Evolutionary conservation across 2,113 vertebrate genomes (phyloP).

Genomic region (Hystrix brachyura): DNA sequence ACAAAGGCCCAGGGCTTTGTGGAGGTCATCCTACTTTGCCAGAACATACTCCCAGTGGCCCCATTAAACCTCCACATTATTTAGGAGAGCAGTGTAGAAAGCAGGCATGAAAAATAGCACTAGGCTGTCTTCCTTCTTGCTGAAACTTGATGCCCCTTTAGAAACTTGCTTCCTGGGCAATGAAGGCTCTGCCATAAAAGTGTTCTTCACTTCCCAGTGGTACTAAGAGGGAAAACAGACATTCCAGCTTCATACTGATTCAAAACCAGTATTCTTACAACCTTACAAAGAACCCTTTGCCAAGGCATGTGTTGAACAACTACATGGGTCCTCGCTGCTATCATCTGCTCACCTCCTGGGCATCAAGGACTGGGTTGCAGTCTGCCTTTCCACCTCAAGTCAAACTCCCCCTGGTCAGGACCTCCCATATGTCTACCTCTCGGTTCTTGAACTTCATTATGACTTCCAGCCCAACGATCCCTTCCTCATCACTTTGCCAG

Average conservation of each 20-base stretch:
- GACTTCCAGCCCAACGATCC: neutral
- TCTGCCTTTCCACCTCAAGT: constrained; percentile 19
- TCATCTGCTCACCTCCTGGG: neutral
- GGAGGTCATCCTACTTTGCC: neutral
- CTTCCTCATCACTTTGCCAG: neutral
- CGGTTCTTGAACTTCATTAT: constrained; percentile 9
- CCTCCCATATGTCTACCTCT: neutral
- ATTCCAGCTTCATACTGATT: neutral
- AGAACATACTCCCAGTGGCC: neutral
- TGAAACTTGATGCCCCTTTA: constrained; percentile 53
- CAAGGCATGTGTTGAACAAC: neutral
- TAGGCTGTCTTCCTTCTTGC: neutral
- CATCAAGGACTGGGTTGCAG: neutral
- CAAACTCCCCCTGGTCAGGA: neutral
- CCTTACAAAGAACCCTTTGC: neutral
- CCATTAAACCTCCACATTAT: neutral
- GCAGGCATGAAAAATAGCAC: neutral
- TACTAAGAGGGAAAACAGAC: constrained; percentile 47
- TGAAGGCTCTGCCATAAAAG: constrained; percentile 25
- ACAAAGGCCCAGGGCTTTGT: neutral
- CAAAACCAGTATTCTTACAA: constrained; percentile 45
- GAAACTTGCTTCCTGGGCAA: constrained; percentile 46
- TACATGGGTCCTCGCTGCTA: neutral
- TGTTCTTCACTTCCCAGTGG: constrained; percentile 4
- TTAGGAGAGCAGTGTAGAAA: constrained; percentile 1